These are phyloP conservation scores for Macrosoma leucophasiata DNA, from an alignment of 2,888 invertebrate genomes.

Conservation along the genomic window DNA sequence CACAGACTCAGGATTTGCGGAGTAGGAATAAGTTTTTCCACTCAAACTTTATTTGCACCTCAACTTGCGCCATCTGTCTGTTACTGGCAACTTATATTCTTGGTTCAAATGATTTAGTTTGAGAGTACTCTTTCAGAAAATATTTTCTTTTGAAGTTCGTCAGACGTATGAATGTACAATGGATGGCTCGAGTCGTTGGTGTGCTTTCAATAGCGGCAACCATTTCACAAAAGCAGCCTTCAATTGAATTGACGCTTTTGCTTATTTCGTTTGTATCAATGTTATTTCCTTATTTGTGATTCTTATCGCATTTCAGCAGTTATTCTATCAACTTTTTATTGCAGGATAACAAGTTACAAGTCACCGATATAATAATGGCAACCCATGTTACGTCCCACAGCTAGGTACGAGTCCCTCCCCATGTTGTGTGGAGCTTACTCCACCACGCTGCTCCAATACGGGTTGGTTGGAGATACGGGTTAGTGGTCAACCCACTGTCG, in stretches of 20 bases:
- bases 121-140: slow-evolving; percentile 61
- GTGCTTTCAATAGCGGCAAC: slow-evolving; percentile 26
- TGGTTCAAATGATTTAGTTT: slow-evolving; percentile 71
- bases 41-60: slow-evolving; percentile 74
- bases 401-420: too few species aligned
- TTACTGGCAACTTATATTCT: slow-evolving; percentile 62
- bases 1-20: slow-evolving; percentile 50
- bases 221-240: slow-evolving; percentile 22
- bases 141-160: slow-evolving; percentile 61
- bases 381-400: too few species aligned
- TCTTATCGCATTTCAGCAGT: slow-evolving; percentile 22
- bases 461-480: too few species aligned
- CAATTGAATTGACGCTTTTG: too few species aligned
- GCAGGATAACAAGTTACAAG: too few species aligned
- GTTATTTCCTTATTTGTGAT: slow-evolving; percentile 16
- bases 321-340: too few species aligned
- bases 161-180: slow-evolving; percentile 62
- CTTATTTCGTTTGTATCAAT: slow-evolving; percentile 17
- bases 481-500: too few species aligned
- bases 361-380: too few species aligned
- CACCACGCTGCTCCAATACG: too few species aligned
- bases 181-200: slow-evolving; percentile 28
- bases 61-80: slow-evolving; percentile 44
- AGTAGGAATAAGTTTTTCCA: slow-evolving; percentile 67
- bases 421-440: too few species aligned